A percentile compares a stretch with the other conserved stretches of the same genome.
These are phyloP conservation scores for Crotalus adamanteus DNA, from an alignment of 2,797 vertebrate species.

Conservation along the genomic window DNA sequence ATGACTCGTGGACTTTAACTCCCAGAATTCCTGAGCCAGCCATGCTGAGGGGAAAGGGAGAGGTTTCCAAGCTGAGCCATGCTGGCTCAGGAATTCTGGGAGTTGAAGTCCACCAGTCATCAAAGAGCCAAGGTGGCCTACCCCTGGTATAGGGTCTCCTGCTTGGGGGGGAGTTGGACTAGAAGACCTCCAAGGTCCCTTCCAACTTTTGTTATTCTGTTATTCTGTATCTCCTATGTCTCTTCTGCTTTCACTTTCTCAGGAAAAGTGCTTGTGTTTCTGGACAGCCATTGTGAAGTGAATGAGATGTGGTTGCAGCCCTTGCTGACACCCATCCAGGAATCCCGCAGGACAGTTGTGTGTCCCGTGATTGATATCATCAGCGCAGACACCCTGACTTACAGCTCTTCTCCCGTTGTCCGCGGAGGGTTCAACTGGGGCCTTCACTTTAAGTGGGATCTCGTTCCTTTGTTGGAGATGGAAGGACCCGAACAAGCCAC, in stretches of 20 bases:
- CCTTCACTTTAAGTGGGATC: constrained; percentile 98
- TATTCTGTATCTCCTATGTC: not conserved
- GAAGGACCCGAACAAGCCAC: constrained; percentile 77
- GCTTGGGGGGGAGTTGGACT: not conserved
- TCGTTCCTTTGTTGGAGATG: constrained; percentile 84
- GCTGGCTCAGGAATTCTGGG: too few relatives aligned
- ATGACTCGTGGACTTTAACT: too few relatives aligned
- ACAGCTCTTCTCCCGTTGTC: constrained; percentile 91
- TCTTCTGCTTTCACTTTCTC: constrained; percentile 30
- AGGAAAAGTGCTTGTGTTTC: constrained; percentile 93
- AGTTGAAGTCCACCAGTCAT: too few relatives aligned
- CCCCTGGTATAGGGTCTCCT: not conserved
- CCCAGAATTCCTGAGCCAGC: too few relatives aligned
- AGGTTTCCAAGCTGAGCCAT: too few relatives aligned
- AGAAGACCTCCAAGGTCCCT: not conserved
- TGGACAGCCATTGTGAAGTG: constrained; percentile 98
- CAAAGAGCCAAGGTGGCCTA: too few relatives aligned
- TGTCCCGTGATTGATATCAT: constrained; percentile 98
- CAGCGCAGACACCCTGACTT: constrained; percentile 89
- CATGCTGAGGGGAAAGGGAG: too few relatives aligned
- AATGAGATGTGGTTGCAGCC: constrained; percentile 91
- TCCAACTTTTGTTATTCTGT: not conserved
- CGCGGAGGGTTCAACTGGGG: constrained; percentile 98
- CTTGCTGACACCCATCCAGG: constrained; percentile 78
- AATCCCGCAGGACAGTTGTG: constrained; percentile 81